These are phyloP conservation scores for Melanostoma scalare DNA, from an alignment of 2,888 invertebrate species.

Conservation along the genomic window DNA sequence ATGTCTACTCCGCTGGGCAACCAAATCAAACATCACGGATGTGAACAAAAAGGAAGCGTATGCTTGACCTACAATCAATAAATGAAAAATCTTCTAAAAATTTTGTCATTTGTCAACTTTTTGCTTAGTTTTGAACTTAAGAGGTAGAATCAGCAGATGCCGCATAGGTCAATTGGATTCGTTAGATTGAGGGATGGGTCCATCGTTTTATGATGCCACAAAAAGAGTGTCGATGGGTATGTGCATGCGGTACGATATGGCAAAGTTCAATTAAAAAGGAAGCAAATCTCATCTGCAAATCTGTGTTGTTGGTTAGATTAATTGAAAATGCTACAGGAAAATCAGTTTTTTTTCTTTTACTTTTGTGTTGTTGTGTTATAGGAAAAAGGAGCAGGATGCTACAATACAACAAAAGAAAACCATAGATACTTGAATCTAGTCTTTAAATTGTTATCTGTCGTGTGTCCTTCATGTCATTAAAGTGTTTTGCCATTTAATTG, in stretches of 20 bases:
- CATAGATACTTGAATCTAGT: too few relatives aligned
- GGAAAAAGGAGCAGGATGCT: too few relatives aligned
- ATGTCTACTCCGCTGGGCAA: not conserved
- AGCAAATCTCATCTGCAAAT: not conserved
- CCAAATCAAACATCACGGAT: constrained; percentile 17
- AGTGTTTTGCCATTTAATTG: too few relatives aligned
- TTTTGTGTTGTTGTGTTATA: too few relatives aligned
- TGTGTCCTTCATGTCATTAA: too few relatives aligned
- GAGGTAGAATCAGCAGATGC: not conserved
- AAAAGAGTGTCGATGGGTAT: not conserved
- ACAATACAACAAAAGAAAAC: too few relatives aligned
- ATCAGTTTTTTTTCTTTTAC: not conserved
- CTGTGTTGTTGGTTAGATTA: constrained; percentile 1
- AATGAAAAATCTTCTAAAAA: not conserved
- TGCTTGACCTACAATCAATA: constrained; percentile 42
- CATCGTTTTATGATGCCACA: constrained; percentile 12
- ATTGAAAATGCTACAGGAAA: not conserved
- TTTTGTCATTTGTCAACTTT: too few relatives aligned
- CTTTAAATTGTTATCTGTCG: too few relatives aligned
- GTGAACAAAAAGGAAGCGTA: constrained; percentile 13
- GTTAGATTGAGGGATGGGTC: constrained; percentile 12
- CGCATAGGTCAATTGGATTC: constrained; percentile 5
- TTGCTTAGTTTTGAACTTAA: too few relatives aligned
- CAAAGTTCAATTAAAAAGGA: constrained; percentile 18
- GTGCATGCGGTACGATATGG: constrained; percentile 8